phyloP scores from a whole-genome alignment of 2,888 invertebrate genomes.

The Parelbella ahira region DNA sequence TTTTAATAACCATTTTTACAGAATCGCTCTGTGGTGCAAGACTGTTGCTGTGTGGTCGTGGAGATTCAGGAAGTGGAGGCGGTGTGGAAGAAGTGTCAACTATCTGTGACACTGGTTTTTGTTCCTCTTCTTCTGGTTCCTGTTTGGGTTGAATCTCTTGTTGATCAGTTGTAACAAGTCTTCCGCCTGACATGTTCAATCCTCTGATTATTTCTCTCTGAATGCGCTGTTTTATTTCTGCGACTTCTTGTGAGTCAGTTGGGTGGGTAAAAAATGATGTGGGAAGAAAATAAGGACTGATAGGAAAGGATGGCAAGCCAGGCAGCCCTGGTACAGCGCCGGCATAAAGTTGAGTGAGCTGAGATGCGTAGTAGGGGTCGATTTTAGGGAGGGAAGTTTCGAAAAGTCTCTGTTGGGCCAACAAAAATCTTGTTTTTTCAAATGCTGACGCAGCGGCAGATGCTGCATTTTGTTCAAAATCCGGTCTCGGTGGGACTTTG shows the following conservation, averaged over 20 bases:
- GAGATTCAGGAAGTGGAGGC: conserved; percentile 66
- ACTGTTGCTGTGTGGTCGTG: conserved; percentile 65
- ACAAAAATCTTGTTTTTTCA: conserved; percentile 80
- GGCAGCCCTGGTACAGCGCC: conserved; percentile 78
- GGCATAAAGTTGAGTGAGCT: conserved; percentile 82
- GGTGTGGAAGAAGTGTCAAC: conserved; percentile 67
- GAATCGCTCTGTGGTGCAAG: conserved; percentile 79
- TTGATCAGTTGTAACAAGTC: conserved; percentile 74
- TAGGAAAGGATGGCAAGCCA: conserved; percentile 79
- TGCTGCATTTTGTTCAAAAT: conserved; percentile 64
- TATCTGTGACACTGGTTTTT: conserved; percentile 67
- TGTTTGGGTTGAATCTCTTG: conserved; percentile 56
- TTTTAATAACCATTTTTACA: conserved; percentile 94
- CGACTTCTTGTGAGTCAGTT: conserved; percentile 80
- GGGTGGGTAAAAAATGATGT: conserved; percentile 79
- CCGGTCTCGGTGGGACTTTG: conserved; percentile 64
- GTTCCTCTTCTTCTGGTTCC: conserved; percentile 78
- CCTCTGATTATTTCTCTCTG: conserved; percentile 84
- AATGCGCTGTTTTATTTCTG: conserved; percentile 84
- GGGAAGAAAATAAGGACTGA: conserved; percentile 84
- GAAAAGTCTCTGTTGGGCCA: conserved; percentile 84
- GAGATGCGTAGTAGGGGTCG: conserved; percentile 83
- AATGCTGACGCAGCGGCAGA: conserved; percentile 67
- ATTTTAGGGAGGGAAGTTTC: conserved; percentile 82
- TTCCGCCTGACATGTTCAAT: conserved; percentile 85